Evolutionary conservation across 2,888 invertebrate genomes (phyloP), one percentile per base, ranked within the genome.

Genomic region (Sinohyriopsis cumingii): DNA sequence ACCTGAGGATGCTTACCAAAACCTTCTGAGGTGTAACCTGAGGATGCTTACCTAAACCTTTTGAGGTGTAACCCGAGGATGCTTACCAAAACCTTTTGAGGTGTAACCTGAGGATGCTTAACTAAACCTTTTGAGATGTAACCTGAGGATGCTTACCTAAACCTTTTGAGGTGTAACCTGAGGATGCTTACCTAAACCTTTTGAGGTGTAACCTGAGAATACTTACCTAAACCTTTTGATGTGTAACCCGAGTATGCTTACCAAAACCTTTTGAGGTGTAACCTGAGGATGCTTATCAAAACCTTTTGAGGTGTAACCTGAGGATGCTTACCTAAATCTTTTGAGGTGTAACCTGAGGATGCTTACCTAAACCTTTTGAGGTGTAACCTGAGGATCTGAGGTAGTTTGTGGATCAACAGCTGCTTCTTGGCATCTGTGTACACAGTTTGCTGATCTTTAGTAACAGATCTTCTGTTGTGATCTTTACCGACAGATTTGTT

Each of bases 251-350:
- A 90, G 83, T n/a, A n/a, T n/a, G 73, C 81, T 68, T 69, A 88
- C 88, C 87, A 83, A 78, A 89, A 89, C 72, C 89, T 71, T 76
- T 90, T 90, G 19, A 89, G 84, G 70, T 89, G 90, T n/a, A 90
- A 82, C 57, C 89, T 76, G 7, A 90, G 83, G 9, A 89, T 83
- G 73, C 81, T 68, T 69, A 88, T 88, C 87, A 83, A 78, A 89
- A 89, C 72, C 89, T 71, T 76, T 90, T 90, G 19, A 89, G 84
- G 70, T 89, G 90, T n/a, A 90, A 82, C 57, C 89, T 76, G 7
- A 90, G 83, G 9, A 89, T 83, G 73, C 81, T 68, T 69, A 88
- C 88, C 87, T 84, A 78, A 89, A 89, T 72, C 89, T 71, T 76
- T 90, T 90, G 19, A 89, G 84, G 70, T 89, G 90, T n/a, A 33